Percentiles rank a stretch among this genome's conserved stretches.
phyloP scores from a whole-genome alignment of 2,113 vertebrate species.

The Cricetomys ansorgei region DNA sequence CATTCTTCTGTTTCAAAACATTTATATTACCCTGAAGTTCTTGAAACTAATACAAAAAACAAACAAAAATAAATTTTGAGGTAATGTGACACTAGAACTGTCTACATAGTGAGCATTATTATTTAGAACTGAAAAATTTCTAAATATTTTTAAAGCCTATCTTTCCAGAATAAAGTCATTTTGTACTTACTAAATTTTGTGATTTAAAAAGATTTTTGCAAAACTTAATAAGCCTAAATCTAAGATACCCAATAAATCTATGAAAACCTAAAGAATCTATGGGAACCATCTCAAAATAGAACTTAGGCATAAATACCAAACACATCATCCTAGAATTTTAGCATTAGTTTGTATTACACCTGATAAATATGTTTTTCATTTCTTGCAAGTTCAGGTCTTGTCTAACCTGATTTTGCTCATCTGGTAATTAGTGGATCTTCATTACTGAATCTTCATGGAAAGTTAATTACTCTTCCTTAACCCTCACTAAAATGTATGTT shows the following conservation, averaged over 20 bases:
- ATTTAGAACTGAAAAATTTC: slow-evolving; percentile 32
- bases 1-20: not conserved
- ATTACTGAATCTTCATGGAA: slow-evolving; percentile 65
- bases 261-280: slow-evolving; percentile 41
- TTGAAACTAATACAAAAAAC: slow-evolving; percentile 24
- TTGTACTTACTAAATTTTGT: slow-evolving; percentile 44
- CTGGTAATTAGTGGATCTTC: slow-evolving; percentile 65
- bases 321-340: slow-evolving; percentile 26
- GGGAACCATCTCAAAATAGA: not conserved
- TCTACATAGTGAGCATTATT: slow-evolving; percentile 15
- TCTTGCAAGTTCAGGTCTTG: slow-evolving; percentile 54
- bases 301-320: slow-evolving; percentile 41
- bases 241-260: slow-evolving; percentile 39
- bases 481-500: slow-evolving; percentile 55
- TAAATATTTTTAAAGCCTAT: slow-evolving; percentile 18
- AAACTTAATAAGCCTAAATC: slow-evolving; percentile 34
- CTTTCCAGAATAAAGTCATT: not conserved
- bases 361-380: slow-evolving; percentile 64
- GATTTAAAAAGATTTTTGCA: slow-evolving; percentile 51
- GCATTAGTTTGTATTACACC: not conserved
- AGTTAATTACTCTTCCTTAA: slow-evolving; percentile 73
- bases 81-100: not conserved
- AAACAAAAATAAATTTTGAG: not conserved
- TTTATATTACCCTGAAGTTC: not conserved
- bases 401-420: slow-evolving; percentile 56